These are phyloP conservation scores for Campopleginae sp. DNA, from an alignment of 2,888 invertebrate genomes.

Conservation along the genomic window DNA sequence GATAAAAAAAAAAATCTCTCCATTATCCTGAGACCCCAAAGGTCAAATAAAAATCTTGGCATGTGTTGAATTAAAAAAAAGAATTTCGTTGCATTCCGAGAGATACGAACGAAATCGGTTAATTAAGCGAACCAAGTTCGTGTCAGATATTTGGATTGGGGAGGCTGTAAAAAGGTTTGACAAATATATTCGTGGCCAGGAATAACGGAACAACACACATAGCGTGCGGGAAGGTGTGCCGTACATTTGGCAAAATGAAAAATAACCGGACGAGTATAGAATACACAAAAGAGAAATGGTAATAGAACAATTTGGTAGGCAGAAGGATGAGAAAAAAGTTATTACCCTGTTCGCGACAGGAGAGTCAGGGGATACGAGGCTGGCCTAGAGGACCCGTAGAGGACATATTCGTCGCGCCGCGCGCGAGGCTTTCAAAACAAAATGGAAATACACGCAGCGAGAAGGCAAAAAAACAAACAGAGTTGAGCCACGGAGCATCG, in stretches of 20 bases:
- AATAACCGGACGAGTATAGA: slow-evolving; percentile 24
- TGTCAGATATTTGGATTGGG: background rate
- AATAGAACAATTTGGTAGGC: slow-evolving; percentile 64
- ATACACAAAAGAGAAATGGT: slow-evolving; percentile 61
- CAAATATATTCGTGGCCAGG: background rate
- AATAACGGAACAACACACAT: slow-evolving; percentile 2
- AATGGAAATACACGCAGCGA: slow-evolving; percentile 32
- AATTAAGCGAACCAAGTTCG: background rate
- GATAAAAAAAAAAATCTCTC: too few species aligned
- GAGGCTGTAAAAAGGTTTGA: background rate
- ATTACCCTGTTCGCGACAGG: slow-evolving; percentile 61
- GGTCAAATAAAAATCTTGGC: too few species aligned
- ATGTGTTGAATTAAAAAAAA: too few species aligned
- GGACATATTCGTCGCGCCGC: slow-evolving; percentile 36
- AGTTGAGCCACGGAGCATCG: slow-evolving; percentile 25
- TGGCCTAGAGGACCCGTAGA: background rate
- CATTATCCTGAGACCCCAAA: too few species aligned
- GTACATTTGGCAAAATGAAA: slow-evolving; percentile 27
- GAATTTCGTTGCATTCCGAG: too few species aligned
- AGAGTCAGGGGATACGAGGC: slow-evolving; percentile 22
- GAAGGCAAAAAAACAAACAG: slow-evolving; percentile 14
- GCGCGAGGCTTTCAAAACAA: slow-evolving; percentile 51
- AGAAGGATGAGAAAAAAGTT: slow-evolving; percentile 60
- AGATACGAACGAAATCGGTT: background rate
- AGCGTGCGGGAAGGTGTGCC: slow-evolving; percentile 38